Evolutionary conservation across 2,797 vertebrate species (phyloP), one percentile per base, ranked within the genome.

Genomic region (Cynodonichthys magdalenae): DNA sequence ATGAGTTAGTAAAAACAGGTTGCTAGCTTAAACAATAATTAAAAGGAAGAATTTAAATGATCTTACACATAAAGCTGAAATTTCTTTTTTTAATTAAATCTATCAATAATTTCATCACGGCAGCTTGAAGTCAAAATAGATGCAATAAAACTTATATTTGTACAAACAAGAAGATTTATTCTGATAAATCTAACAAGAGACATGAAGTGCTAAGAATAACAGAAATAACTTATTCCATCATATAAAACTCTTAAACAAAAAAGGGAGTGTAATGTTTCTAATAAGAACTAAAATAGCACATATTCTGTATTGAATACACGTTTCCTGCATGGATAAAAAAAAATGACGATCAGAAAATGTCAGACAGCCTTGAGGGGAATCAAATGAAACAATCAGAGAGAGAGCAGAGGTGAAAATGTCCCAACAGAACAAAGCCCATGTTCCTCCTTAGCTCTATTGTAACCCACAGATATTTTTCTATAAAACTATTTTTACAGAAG

Each of bases 361-460:
- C 73, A 63, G 5, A n/a, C 19, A 36, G 15, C 39, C 56, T 63
- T 52, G 18, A 48, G 64, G 29, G 36, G 74, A 63, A 79, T 48
- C 1, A 61, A 17, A 39, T 36, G 12, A 77, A 87, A 81, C 56
- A 41, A 70, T 76, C 62, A 59, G 44, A n/a, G 6, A 63, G 52
- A 54, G 46, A 53, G 51, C 3, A 7, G 44, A 66, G 54, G 5
- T 69, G 29, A 74, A 78, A 52, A 41, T 50, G 50, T 61, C 58
- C 70, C 55, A 59, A 49, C 17, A 53, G 39, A 69, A 54, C 52
- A 73, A 51, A 64, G 11, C 15, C n/a, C 4, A 27, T 1, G 42
- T 76, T 69, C 70, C 63, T 66, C 59, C 77, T 78, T 75, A 75
- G 77, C 66, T 67, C 58, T 80, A 77, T 72, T 86, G 83, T 86